Conservation (phyloP, 1,140 invertebrate species). For the Trichonephila inaurata region DNA sequence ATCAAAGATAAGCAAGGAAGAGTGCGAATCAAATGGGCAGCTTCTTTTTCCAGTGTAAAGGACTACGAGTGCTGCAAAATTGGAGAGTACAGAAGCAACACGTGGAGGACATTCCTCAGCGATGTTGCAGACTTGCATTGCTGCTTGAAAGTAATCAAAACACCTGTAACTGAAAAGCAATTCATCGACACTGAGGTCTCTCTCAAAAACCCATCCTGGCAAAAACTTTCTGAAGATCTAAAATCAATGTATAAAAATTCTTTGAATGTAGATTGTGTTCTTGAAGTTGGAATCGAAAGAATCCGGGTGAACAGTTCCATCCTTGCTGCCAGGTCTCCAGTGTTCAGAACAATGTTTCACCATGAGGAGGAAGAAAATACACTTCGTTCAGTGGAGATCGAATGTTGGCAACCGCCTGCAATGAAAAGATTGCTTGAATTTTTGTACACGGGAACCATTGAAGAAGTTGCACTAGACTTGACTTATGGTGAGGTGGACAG, state of each 20-base stretch:
- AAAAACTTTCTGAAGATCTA: conserved; percentile 1
- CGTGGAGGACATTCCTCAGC: not conserved
- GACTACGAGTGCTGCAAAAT: not conserved
- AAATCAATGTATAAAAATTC: not conserved
- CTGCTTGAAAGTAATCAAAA: not conserved
- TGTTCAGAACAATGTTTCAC: not conserved
- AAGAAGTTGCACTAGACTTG: not conserved
- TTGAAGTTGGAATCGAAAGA: not conserved
- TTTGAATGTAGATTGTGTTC: not conserved
- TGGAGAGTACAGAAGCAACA: not conserved
- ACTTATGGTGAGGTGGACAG: not conserved
- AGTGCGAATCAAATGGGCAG: not conserved
- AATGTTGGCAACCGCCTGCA: too few relatives aligned
- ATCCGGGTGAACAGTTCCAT: not conserved
- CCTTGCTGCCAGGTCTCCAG: not conserved
- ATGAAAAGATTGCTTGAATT: not conserved
- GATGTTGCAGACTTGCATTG: not conserved
- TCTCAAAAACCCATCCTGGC: not conserved
- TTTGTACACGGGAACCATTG: not conserved
- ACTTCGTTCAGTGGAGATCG: not conserved
- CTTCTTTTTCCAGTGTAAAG: not conserved
- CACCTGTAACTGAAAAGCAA: not conserved
- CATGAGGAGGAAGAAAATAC: not conserved
- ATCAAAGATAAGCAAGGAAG: not conserved
- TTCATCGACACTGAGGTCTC: not conserved